These are phyloP conservation scores for Dolomedes plantarius DNA, from an alignment of 2,888 invertebrate genomes.

Conservation along the genomic window DNA sequence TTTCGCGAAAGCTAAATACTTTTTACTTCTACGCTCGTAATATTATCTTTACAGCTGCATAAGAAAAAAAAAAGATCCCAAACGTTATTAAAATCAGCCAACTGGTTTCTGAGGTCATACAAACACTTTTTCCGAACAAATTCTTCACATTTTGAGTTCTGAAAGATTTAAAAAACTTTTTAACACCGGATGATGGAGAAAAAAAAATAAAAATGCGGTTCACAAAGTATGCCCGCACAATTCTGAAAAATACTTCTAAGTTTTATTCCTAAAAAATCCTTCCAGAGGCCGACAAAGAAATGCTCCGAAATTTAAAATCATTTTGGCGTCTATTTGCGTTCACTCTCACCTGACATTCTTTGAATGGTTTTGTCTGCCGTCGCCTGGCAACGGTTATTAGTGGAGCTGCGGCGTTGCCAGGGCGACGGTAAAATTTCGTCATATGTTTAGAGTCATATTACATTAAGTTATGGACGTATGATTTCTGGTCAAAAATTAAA, in stretches of 20 bases:
- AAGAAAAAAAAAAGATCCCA: neutral
- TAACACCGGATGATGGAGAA: neutral
- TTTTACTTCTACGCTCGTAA: no score
- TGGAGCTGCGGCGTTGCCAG: neutral
- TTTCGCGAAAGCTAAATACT: no score
- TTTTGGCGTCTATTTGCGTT: neutral
- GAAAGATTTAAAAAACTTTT: neutral
- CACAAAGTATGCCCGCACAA: neutral
- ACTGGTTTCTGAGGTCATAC: neutral
- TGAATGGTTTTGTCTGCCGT: constrained; percentile 12
- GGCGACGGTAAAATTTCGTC: neutral
- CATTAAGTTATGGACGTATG: constrained; percentile 1
- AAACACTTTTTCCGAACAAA: neutral
- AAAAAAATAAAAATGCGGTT: neutral
- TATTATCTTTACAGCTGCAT: no score
- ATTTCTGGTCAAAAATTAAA: neutral
- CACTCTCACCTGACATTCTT: constrained; percentile 18
- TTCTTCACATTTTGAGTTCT: constrained; percentile 11
- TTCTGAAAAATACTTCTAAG: constrained; percentile 5
- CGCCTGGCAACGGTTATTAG: constrained; percentile 14
- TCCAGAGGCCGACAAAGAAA: neutral
- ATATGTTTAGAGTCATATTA: constrained; percentile 10
- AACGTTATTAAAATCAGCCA: neutral
- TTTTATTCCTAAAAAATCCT: neutral
- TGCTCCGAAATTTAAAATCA: neutral